Evolutionary conservation across 2,113 vertebrate species (phyloP).

Genomic region (Athene cunicularia): DNA sequence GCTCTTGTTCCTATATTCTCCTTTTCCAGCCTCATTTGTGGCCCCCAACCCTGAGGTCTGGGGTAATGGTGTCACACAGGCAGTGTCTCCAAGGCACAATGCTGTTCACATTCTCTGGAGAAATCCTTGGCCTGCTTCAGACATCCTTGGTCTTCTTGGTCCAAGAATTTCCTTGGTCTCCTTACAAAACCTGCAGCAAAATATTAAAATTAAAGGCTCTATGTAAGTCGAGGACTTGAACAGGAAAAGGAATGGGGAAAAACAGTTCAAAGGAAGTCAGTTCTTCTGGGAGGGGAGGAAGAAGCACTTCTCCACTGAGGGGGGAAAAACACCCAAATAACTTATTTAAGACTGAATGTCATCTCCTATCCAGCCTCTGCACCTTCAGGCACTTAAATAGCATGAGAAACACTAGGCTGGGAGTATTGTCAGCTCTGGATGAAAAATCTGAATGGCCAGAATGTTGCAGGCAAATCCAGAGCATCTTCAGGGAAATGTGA

Average conservation of each 20-base stretch:
- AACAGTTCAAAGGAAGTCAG: neutral
- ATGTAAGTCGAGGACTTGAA: rapidly evolving
- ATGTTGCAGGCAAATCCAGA: neutral
- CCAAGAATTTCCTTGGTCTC: neutral
- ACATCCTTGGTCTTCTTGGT: neutral
- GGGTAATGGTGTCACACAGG: neutral
- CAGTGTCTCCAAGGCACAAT: neutral
- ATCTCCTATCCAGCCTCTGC: neutral
- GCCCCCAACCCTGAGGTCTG: neutral
- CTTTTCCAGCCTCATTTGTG: neutral
- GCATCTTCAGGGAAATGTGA: neutral
- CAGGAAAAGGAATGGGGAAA: neutral
- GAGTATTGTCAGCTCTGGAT: neutral
- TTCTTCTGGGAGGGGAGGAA: neutral
- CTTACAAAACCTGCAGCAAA: neutral
- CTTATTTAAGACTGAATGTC: neutral
- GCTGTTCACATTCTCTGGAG: neutral
- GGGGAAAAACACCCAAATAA: neutral
- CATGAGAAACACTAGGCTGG: neutral
- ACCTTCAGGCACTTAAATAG: neutral
- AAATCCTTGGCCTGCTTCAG: neutral
- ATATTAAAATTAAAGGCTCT: neutral
- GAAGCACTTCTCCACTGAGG: neutral
- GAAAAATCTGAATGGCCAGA: neutral
- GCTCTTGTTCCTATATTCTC: neutral